These are phyloP conservation scores for Muscicapa comitata DNA, from an alignment of 2,797 vertebrate species.

Conservation along the genomic window DNA sequence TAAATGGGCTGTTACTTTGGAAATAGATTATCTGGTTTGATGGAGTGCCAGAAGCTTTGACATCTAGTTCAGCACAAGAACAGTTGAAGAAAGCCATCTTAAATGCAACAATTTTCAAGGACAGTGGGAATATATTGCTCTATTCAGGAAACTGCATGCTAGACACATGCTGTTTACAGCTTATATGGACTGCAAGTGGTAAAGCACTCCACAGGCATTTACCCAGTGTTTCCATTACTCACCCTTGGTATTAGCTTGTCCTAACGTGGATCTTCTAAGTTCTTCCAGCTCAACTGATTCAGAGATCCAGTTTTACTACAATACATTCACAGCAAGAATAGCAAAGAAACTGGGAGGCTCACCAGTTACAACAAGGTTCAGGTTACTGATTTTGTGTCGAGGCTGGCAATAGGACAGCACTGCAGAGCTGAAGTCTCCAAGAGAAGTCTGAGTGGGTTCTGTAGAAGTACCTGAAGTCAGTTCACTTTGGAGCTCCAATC, in stretches of 20 bases:
- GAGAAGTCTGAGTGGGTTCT: background rate
- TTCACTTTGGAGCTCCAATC: background rate
- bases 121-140: background rate
- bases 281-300: background rate
- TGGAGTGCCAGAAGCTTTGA: conserved; percentile 22
- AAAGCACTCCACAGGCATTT: background rate
- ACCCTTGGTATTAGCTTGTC: background rate
- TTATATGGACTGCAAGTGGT: background rate
- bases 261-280: background rate
- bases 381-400: background rate
- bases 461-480: background rate
- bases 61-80: background rate
- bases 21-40: conserved; percentile 51
- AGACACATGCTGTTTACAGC: background rate
- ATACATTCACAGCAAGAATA: background rate
- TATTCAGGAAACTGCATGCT: background rate
- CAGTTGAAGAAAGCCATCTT: conserved; percentile 6
- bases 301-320: background rate
- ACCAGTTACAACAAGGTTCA: background rate
- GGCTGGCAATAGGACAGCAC: background rate
- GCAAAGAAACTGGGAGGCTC: background rate
- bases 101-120: conserved; percentile 15
- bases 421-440: background rate
- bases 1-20: conserved; percentile 54
- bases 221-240: background rate